Evolutionary conservation across 2,113 vertebrate genomes (phyloP).

Genomic region (Pleuronectes platessa): DNA sequence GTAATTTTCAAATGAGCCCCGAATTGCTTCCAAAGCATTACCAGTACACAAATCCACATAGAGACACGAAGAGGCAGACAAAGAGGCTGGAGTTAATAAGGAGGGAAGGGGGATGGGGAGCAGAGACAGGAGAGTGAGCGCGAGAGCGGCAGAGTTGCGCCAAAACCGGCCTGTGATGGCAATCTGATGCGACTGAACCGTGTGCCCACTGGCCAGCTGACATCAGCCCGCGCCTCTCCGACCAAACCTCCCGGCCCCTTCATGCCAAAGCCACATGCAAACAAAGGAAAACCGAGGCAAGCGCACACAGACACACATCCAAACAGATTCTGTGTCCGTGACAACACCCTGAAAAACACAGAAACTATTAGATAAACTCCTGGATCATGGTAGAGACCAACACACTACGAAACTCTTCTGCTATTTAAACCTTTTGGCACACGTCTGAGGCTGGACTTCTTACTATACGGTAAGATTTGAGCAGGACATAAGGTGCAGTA

Average conservation of each 20-base stretch:
- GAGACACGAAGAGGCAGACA: slow-evolving; percentile 45
- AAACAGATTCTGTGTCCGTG: slow-evolving; percentile 44
- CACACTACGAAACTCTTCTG: slow-evolving; percentile 11
- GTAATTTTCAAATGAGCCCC: slow-evolving; percentile 64
- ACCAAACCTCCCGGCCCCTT: slow-evolving; percentile 69
- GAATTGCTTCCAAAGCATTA: slow-evolving; percentile 62
- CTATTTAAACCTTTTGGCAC: slow-evolving; percentile 6
- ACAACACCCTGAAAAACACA: slow-evolving; percentile 44
- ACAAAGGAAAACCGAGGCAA: slow-evolving; percentile 59
- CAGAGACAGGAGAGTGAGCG: slow-evolving; percentile 45
- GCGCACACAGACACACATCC: slow-evolving; percentile 50
- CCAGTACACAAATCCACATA: slow-evolving; percentile 48
- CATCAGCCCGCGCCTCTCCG: slow-evolving; percentile 74
- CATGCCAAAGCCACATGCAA: slow-evolving; percentile 71
- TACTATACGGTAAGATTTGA: background rate
- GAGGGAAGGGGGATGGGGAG: slow-evolving; percentile 37
- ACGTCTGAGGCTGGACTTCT: slow-evolving; percentile 5
- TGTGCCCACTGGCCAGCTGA: slow-evolving; percentile 74
- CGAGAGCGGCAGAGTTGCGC: slow-evolving; percentile 51
- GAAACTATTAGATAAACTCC: slow-evolving; percentile 15
- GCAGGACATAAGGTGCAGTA: background rate
- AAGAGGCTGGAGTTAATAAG: slow-evolving; percentile 44
- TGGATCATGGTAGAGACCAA: slow-evolving; percentile 18
- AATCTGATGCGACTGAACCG: slow-evolving; percentile 78
- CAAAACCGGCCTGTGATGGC: slow-evolving; percentile 65